These are phyloP conservation scores for Adela reaumurella DNA, from an alignment of 2,888 invertebrate species.

Conservation along the genomic window DNA sequence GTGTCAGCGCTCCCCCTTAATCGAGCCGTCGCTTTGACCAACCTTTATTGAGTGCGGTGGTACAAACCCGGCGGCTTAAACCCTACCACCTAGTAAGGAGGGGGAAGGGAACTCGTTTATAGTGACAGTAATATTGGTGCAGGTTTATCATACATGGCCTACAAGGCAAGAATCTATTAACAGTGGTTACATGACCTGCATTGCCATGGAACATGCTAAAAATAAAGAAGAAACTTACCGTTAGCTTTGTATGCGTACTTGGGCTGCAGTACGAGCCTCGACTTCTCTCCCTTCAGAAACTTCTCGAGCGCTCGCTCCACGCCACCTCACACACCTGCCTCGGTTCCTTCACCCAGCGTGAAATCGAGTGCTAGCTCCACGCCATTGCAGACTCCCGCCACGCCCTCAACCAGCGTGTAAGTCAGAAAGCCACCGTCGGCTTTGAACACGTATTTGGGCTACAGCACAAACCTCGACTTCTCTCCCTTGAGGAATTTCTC, in stretches of 20 bases:
- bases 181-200: no score
- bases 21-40: no score
- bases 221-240: not conserved
- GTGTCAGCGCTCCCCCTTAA: no score
- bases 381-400: conserved; percentile 64
- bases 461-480: conserved; percentile 67
- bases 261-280: conserved; percentile 67
- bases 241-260: conserved; percentile 74
- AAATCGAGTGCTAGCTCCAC: conserved; percentile 78
- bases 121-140: no score
- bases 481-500: conserved; percentile 78
- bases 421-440: conserved; percentile 15
- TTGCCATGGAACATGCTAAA: no score
- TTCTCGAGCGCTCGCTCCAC: conserved; percentile 77
- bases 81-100: no score
- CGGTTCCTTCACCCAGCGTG: conserved; percentile 79
- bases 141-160: no score
- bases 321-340: conserved; percentile 72
- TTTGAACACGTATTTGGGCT: conserved; percentile 80
- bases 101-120: no score
- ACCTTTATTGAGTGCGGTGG: no score
- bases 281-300: conserved; percentile 78
- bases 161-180: no score
- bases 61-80: no score
- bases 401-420: no score